Conservation (phyloP, 2,797 vertebrate genomes). For the Morelia viridis region DNA sequence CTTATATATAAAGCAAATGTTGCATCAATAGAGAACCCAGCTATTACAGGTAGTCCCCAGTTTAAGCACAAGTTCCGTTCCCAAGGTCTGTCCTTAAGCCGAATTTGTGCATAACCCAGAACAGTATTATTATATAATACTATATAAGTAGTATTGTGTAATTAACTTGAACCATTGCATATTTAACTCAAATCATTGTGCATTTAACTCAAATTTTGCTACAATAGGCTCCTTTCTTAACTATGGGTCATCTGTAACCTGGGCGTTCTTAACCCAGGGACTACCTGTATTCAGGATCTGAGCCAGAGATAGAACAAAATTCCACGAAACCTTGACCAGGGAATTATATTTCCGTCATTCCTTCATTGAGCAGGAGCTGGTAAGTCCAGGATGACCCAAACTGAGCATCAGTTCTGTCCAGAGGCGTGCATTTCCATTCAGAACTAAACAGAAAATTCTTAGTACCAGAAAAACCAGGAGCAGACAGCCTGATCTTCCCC, state of each 20-base stretch:
- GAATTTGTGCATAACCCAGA: too few relatives aligned
- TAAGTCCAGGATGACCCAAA: neutral
- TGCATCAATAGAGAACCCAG: neutral
- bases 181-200: too few relatives aligned
- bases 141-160: too few relatives aligned
- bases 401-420: neutral
- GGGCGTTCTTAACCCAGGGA: too few relatives aligned
- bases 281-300: neutral
- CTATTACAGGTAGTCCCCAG: neutral
- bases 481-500: neutral
- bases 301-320: neutral
- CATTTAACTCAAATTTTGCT: too few relatives aligned
- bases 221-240: too few relatives aligned
- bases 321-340: neutral
- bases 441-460: neutral
- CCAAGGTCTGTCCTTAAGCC: too few relatives aligned
- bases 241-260: too few relatives aligned
- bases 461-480: neutral
- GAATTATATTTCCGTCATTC: neutral
- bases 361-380: neutral
- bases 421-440: neutral
- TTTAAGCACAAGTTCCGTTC: too few relatives aligned
- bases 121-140: too few relatives aligned
- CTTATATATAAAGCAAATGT: neutral
- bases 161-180: too few relatives aligned